Evolutionary conservation across 1,140 invertebrate genomes (phyloP).

Genomic region (Drosophila nigromelanica): DNA sequence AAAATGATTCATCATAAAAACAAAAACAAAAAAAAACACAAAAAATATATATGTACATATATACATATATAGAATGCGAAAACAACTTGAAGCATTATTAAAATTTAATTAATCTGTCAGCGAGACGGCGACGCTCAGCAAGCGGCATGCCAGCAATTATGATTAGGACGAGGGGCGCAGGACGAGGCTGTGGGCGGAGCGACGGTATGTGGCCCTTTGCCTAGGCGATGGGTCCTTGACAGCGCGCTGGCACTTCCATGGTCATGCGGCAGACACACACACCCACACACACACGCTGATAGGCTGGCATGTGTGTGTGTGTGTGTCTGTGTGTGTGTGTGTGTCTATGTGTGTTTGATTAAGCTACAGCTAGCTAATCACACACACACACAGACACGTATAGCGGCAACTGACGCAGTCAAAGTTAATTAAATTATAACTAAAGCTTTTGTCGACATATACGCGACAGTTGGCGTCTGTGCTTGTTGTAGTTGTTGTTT

Average conservation of each 20-base stretch:
- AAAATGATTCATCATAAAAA: slow-evolving; percentile 37
- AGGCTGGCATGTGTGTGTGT: too few species aligned
- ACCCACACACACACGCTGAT: slow-evolving; percentile 5
- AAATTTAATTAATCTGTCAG: slow-evolving; percentile 77
- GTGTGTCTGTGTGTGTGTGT: too few species aligned
- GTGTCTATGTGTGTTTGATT: slow-evolving; percentile 46
- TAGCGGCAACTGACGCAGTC: slow-evolving; percentile 42
- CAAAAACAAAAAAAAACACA: too few species aligned
- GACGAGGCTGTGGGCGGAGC: not conserved
- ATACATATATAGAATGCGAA: not conserved
- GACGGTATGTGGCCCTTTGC: slow-evolving; percentile 15
- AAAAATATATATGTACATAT: slow-evolving; percentile 3
- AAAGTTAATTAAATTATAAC: slow-evolving; percentile 80
- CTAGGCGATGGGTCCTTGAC: slow-evolving; percentile 38
- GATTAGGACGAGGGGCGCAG: slow-evolving; percentile 28
- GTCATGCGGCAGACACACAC: slow-evolving; percentile 25
- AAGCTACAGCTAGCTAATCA: slow-evolving; percentile 53
- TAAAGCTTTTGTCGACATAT: slow-evolving; percentile 67
- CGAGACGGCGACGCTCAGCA: slow-evolving; percentile 25
- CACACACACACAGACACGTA: slow-evolving; percentile 10
- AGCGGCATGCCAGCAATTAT: slow-evolving; percentile 41
- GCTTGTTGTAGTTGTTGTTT: slow-evolving; percentile 22
- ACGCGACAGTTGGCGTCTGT: slow-evolving; percentile 38
- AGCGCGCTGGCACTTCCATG: slow-evolving; percentile 11
- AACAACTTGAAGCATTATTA: slow-evolving; percentile 64